phyloP scores from a whole-genome alignment of 2,797 vertebrate genomes.

The Anniella stebbinsi region DNA sequence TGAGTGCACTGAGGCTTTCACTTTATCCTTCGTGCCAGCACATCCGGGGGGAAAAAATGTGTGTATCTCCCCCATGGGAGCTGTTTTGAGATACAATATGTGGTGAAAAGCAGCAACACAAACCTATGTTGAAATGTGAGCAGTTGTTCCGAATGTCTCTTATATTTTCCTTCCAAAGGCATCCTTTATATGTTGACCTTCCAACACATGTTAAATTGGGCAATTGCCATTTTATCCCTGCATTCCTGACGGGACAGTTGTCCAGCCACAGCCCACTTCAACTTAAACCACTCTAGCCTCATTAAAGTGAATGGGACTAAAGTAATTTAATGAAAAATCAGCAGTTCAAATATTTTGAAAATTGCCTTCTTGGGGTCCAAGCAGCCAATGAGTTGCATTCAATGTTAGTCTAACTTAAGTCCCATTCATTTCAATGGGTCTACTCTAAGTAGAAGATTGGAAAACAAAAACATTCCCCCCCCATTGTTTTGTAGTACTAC shows the following conservation, averaged over 20 bases:
- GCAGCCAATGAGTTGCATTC: background rate
- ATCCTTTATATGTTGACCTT: slow-evolving; percentile 1
- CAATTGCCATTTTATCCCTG: background rate
- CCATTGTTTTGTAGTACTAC: no score
- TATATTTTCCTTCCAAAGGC: background rate
- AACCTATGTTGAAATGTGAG: background rate
- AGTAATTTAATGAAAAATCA: slow-evolving; percentile 16
- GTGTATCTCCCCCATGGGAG: background rate
- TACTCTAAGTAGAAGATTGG: no score
- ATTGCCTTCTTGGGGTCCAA: background rate
- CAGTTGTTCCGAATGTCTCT: background rate
- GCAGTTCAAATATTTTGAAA: background rate
- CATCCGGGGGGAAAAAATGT: background rate
- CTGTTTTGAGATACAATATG: background rate
- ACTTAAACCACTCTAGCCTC: background rate
- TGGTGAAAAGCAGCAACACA: background rate
- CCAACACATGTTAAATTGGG: background rate
- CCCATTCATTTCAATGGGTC: no score
- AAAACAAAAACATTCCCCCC: no score
- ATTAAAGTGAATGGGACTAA: slow-evolving; percentile 15
- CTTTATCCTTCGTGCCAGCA: background rate
- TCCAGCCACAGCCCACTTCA: background rate
- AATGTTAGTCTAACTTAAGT: no score
- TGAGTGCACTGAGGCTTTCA: background rate
- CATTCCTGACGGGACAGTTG: background rate